Evolutionary conservation across 2,888 invertebrate genomes (phyloP), one percentile per base, ranked within the genome.

Genomic region (Nematopogon swammerdamellus): DNA sequence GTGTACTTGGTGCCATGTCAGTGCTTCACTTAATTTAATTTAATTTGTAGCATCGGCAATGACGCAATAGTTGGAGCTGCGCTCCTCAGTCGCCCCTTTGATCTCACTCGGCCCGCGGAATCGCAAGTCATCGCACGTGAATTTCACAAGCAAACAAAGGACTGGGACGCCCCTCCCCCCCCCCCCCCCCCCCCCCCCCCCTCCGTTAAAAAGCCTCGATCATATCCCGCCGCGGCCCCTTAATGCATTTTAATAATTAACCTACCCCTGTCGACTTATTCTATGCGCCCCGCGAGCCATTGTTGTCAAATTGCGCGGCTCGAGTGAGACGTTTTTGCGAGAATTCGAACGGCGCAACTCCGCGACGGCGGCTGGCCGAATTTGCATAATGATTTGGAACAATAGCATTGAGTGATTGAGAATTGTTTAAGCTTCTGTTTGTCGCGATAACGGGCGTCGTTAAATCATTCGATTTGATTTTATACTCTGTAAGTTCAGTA

Each of bases 191-290:
- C n/a, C 68, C 65, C 60, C 58, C 61, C 62, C 62, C 59, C 57
- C 60, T 57, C 65, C 68, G 67, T 65, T 65, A 59, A 63, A 61
- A 62, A 55, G 60, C 63, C 65, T 62, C 64, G 65, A 67, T 69
- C 68, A 68, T 67, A 70, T 67, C 67, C 63, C 63, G 63, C 67
- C 70, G 67, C 70, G 67, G 61, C 60, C 57, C 67, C 65, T 65
- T 76, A 76, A 76, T 75, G 73, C 67, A 64, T 72, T 76, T 74
- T 72, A 70, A 69, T 75, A 71, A 76, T 75, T 76, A 75, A 65
- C 64, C 60, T 60, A 16, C 44, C 18, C 30, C 19, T 30, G 16
- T 14, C 10, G 17, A 48, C 19, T 18, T 18, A 18, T 10, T 46
- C 25, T n/a, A n/a, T n/a, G 25, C 8, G 5, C 4, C 8, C 11